A percentile compares a stretch with the other conserved stretches of the same genome.
Evolutionary conservation across 2,797 vertebrate species (phyloP).

Genomic region (Xerus rutilus): DNA sequence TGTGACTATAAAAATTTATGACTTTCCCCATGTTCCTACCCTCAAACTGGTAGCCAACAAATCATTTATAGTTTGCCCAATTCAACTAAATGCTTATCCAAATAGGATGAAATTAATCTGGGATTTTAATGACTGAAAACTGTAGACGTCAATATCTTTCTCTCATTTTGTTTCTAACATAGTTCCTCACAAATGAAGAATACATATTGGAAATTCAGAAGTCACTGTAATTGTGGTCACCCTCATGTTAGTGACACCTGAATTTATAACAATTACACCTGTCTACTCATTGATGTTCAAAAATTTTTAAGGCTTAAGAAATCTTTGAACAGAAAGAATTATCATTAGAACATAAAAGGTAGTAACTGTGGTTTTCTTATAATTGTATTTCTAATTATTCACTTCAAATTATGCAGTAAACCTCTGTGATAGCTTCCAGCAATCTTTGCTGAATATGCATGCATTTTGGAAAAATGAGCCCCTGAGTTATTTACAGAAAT

Average conservation of each 20-base stretch:
- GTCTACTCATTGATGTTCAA: neutral
- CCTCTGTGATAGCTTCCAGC: neutral
- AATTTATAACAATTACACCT: neutral
- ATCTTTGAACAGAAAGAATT: neutral
- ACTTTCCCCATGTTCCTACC: neutral
- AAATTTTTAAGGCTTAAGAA: neutral
- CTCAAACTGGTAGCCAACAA: neutral
- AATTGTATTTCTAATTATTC: slow-evolving; percentile 43
- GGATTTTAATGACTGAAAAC: neutral
- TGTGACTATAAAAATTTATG: neutral
- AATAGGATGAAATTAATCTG: neutral
- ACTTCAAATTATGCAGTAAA: slow-evolving; percentile 1
- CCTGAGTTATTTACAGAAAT: slow-evolving; percentile 35
- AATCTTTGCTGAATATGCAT: slow-evolving; percentile 19
- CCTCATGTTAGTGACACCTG: neutral
- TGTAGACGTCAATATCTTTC: neutral
- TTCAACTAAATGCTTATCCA: slow-evolving; percentile 3
- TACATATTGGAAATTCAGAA: slow-evolving; percentile 14
- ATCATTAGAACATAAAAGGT: neutral
- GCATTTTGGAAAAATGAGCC: neutral
- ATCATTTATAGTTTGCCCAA: neutral
- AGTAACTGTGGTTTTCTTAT: slow-evolving; percentile 14
- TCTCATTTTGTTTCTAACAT: neutral
- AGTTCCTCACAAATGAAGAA: neutral
- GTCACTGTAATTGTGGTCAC: neutral